Evolutionary conservation across 2,113 vertebrate species (phyloP).

Genomic region (Dissostichus mawsoni): DNA sequence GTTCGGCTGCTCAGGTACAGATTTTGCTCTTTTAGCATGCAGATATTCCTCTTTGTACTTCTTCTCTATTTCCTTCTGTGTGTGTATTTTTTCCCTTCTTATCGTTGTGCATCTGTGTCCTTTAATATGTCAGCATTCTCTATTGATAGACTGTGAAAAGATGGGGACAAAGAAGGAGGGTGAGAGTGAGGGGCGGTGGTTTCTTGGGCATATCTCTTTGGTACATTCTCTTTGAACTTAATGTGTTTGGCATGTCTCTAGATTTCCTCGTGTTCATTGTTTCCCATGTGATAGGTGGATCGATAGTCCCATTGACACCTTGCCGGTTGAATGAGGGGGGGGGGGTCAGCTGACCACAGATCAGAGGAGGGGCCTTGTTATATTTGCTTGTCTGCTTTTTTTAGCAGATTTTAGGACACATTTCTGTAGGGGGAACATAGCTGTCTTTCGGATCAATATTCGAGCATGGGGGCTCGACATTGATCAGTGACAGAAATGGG

Average conservation of each 20-base stretch:
- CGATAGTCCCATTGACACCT: conserved; percentile 58
- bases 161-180: conserved; percentile 22
- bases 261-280: conserved; percentile 32
- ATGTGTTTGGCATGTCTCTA: conserved; percentile 33
- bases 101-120: conserved; percentile 30
- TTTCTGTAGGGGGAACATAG: neutral
- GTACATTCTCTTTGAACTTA: conserved; percentile 32
- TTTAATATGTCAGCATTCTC: conserved; percentile 56
- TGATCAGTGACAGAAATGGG: conserved; percentile 62
- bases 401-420: conserved; percentile 2
- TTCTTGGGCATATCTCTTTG: conserved; percentile 5
- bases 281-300: conserved; percentile 51
- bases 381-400: conserved; percentile 29
- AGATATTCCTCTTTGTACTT: conserved; percentile 76
- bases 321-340: conserved; percentile 22
- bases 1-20: conserved; percentile 97
- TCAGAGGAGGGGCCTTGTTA: conserved; percentile 54
- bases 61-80: conserved; percentile 4
- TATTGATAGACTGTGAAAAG: conserved; percentile 37
- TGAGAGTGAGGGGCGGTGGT: conserved; percentile 8
- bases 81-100: conserved; percentile 7
- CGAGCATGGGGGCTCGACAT: conserved; percentile 37
- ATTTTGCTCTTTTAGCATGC: conserved; percentile 85
- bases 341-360: conserved; percentile 67
- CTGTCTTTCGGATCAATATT: conserved; percentile 44